Evolutionary conservation across 2,888 invertebrate genomes (phyloP).

Genomic region (Cerastis rubricosa): DNA sequence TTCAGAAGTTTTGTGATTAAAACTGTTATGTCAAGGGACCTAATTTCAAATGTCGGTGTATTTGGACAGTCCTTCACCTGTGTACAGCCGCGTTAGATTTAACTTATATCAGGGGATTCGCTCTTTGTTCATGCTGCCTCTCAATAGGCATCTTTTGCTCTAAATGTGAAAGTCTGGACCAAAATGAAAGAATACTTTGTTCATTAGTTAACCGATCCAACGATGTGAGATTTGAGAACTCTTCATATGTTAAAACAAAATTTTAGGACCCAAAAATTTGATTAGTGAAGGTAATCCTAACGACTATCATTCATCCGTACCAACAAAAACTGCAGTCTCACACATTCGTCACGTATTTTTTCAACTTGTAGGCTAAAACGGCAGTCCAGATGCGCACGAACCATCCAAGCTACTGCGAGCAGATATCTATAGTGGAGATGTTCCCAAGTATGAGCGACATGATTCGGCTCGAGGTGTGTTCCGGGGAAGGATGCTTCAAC

Average conservation of each 20-base stretch:
- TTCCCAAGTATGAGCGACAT: conserved; percentile 95
- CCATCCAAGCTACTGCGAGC: conserved; percentile 94
- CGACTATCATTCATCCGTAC: not conserved
- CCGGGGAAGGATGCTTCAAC: conserved; percentile 84
- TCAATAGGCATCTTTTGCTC: not conserved
- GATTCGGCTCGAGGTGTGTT: conserved; percentile 92
- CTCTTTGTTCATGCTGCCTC: not conserved
- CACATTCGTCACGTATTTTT: not conserved
- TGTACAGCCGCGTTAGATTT: not conserved
- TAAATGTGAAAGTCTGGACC: not conserved
- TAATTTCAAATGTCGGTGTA: not conserved
- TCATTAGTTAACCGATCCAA: not conserved
- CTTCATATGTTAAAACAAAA: too few relatives aligned
- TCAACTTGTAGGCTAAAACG: conserved; percentile 91
- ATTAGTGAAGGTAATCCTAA: not conserved
- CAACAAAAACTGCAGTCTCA: not conserved
- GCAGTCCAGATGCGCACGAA: conserved; percentile 91
- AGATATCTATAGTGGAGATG: conserved; percentile 94
- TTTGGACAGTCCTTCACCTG: not conserved
- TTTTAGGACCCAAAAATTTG: not conserved
- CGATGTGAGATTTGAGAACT: not conserved
- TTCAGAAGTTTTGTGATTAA: not conserved
- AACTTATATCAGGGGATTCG: not conserved
- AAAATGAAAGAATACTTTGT: not conserved
- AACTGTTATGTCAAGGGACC: not conserved